A percentile compares a stretch with the other conserved stretches of the same genome.
Evolutionary conservation across 2,888 invertebrate genomes (phyloP).

Genomic region (Caenorhabditis sp.): DNA sequence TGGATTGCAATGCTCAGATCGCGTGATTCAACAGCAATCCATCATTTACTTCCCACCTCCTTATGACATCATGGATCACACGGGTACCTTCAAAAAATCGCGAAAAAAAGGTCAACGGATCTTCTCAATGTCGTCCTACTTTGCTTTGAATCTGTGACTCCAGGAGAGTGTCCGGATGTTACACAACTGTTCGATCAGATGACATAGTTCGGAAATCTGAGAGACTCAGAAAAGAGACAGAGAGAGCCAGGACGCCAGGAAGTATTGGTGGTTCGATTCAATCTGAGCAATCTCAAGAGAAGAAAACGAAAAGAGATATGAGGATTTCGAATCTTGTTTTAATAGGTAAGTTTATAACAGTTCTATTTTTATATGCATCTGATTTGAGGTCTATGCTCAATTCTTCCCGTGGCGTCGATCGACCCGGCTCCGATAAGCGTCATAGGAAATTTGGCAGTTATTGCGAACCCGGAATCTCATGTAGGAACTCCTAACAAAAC

Average conservation of each 20-base stretch:
- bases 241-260: slow-evolving; percentile 20
- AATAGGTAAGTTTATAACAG: slow-evolving; percentile 34
- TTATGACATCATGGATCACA: slow-evolving; percentile 40
- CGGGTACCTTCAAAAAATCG: slow-evolving; percentile 33
- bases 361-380: background rate
- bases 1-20: no score
- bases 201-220: slow-evolving; percentile 6
- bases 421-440: slow-evolving; percentile 43
- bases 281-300: slow-evolving; percentile 21
- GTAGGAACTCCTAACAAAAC: slow-evolving; percentile 57
- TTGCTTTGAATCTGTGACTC: background rate
- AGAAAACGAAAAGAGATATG: slow-evolving; percentile 22
- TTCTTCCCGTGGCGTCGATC: slow-evolving; percentile 7
- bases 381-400: background rate
- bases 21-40: background rate
- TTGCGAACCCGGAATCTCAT: slow-evolving; percentile 62
- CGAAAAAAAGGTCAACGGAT: slow-evolving; percentile 33
- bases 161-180: slow-evolving; percentile 27
- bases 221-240: slow-evolving; percentile 30
- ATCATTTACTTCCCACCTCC: slow-evolving; percentile 13
- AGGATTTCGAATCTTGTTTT: slow-evolving; percentile 21
- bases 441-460: slow-evolving; percentile 70
- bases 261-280: slow-evolving; percentile 26
- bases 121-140: slow-evolving; percentile 4
- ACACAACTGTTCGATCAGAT: slow-evolving; percentile 51